These are phyloP conservation scores for Xiphophorus maculatus DNA, from an alignment of 2,113 vertebrate species.

Conservation along the genomic window DNA sequence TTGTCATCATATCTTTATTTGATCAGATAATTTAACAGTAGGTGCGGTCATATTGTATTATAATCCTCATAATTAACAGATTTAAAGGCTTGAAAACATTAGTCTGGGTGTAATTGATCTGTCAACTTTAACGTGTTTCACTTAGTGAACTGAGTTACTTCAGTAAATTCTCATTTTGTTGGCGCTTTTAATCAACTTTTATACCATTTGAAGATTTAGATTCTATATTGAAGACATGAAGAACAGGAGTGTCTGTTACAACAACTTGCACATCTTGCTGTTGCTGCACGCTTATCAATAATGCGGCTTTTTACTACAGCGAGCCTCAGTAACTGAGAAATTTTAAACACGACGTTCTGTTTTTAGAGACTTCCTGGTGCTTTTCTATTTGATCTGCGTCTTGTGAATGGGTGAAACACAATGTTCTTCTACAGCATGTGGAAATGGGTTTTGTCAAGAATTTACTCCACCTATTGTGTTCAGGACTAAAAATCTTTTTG, in stretches of 20 bases:
- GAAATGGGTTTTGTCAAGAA: neutral
- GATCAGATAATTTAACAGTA: no score
- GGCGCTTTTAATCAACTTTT: no score
- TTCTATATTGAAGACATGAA: no score
- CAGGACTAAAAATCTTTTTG: neutral
- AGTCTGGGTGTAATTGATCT: no score
- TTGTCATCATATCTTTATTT: no score
- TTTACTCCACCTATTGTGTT: neutral
- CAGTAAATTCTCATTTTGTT: no score
- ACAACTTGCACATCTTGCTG: conserved; percentile 1
- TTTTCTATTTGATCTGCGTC: neutral
- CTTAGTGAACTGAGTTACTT: no score
- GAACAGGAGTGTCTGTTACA: conserved; percentile 37
- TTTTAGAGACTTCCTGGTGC: neutral
- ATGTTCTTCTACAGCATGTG: conserved; percentile 1
- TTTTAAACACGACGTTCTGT: conserved; percentile 10
- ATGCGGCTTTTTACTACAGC: neutral
- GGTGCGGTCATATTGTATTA: no score
- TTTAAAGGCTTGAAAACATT: no score
- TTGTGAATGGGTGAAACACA: neutral
- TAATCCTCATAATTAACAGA: no score
- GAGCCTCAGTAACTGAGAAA: conserved; percentile 1
- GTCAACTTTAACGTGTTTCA: no score
- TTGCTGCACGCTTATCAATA: neutral
- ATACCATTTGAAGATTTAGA: no score